Percentiles rank a stretch among this genome's conserved stretches.
Conservation (phyloP, 2,113 vertebrate species). For the Poecile atricapillus region DNA sequence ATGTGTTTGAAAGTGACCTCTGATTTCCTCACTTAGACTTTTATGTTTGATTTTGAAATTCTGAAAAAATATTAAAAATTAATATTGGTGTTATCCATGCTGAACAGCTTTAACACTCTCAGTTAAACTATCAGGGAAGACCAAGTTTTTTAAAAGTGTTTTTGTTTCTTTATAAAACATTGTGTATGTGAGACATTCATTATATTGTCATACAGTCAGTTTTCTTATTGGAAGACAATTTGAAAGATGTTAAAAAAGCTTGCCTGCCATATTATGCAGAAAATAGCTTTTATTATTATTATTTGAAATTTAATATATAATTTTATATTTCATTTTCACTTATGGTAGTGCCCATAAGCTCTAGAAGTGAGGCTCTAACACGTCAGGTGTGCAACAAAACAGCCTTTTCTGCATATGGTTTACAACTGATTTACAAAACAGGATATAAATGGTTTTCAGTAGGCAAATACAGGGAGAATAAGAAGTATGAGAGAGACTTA, state of each 20-base stretch:
- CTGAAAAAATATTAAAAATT: neutral
- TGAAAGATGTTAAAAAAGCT: neutral
- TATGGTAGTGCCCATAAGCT: neutral
- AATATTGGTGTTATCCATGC: neutral
- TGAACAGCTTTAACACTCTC: neutral
- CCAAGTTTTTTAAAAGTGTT: neutral
- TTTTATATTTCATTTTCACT: neutral
- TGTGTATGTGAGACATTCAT: neutral
- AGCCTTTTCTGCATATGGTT: neutral
- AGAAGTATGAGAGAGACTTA: neutral
- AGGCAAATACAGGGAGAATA: neutral
- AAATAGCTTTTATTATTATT: neutral
- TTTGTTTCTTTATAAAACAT: neutral
- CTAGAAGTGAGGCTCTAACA: neutral
- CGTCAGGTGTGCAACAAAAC: neutral
- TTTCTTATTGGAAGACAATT: neutral
- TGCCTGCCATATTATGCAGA: neutral
- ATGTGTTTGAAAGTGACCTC: neutral
- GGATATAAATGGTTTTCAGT: neutral
- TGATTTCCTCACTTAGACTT: neutral
- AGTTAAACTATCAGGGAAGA: neutral
- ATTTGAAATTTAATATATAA: neutral
- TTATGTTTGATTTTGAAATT: neutral
- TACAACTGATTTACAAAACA: neutral
- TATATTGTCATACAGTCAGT: neutral